Evolutionary conservation across 2,888 invertebrate species (phyloP), one percentile per base, ranked within the genome.

Genomic region (Parnassius mnemosyne): DNA sequence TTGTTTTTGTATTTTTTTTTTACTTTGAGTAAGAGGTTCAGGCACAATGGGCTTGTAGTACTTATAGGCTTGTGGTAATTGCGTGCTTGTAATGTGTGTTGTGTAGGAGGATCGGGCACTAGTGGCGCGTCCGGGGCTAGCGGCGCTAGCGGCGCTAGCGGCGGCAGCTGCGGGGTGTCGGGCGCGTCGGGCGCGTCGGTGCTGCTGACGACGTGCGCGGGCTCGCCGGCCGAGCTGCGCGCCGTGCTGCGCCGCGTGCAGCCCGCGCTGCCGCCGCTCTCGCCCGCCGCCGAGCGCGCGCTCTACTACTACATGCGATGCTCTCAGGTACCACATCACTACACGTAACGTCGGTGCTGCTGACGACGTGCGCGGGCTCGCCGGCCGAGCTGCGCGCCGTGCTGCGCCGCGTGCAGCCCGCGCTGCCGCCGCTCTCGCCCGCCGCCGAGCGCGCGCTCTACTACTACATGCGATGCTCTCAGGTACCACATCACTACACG

Each of bases 221-320:
- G 97, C 16, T 96, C 96, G 3, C 92, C 96, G 58, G 92, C 92
- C 3, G 97, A 97, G 87, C 87, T 97, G 53, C 93, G 95, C 69
- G 96, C 96, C 55, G 92, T 97, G 69, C 93, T 96, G 52, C 92
- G 94, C 25, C 92, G 95, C 66, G 93, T 92, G 3, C 88, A 92
- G 63, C 92, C 93, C 61, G 86, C 93, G 76, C 83, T 92, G 82
- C 76, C 92, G 78, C 75, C 93, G 80, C 81, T 95, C 68, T 92
- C 94, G 61, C 92, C 94, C 16, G 92, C 94, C 50, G 97, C 97
- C 0, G 93, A 97, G 54, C 94, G 95, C 55, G 94, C 97, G 0
- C 90, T 97, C 2, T 97, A 97, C 84, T 97, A 97, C 84, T 97
- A 97, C 80, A 97, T 97, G 97, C 92, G 97, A 54, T 97, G 97